A percentile compares a stretch with the other conserved stretches of the same genome.
Conservation (phyloP, 2,888 invertebrate species). For the Dusona sp. region DNA sequence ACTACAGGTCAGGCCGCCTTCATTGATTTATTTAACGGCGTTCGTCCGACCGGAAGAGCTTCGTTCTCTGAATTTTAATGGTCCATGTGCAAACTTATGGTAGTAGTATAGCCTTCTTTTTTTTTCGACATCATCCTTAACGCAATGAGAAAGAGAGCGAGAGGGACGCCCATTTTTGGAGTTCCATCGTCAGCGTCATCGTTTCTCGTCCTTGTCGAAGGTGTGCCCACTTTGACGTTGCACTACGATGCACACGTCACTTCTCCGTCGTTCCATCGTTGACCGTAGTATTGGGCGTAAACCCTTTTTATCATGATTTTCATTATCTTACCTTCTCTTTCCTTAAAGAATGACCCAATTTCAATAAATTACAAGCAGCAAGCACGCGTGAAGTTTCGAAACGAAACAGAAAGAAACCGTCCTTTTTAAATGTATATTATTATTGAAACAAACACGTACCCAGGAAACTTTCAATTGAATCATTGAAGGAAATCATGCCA, state of each 20-base stretch:
- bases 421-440: constrained; percentile 11
- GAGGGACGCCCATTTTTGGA: constrained; percentile 38
- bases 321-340: constrained; percentile 28
- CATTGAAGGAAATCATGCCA: constrained; percentile 16
- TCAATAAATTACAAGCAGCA: constrained; percentile 58
- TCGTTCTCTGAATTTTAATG: constrained; percentile 71
- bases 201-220: constrained; percentile 40
- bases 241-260: constrained; percentile 53
- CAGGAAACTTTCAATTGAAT: not conserved
- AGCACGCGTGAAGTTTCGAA: constrained; percentile 29
- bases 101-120: constrained; percentile 27
- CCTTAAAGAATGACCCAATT: constrained; percentile 36
- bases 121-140: constrained; percentile 32
- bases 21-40: constrained; percentile 78
- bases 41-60: constrained; percentile 68
- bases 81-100: constrained; percentile 57
- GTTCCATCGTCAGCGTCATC: constrained; percentile 46
- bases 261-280: constrained; percentile 25
- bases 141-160: constrained; percentile 15
- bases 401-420: not conserved
- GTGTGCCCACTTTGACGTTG: constrained; percentile 45
- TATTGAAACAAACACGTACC: not conserved
- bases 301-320: constrained; percentile 35
- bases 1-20: constrained; percentile 50
- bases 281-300: constrained; percentile 21